These are phyloP conservation scores for Eupeodes corollae DNA, from an alignment of 1,140 invertebrate genomes.

Conservation along the genomic window DNA sequence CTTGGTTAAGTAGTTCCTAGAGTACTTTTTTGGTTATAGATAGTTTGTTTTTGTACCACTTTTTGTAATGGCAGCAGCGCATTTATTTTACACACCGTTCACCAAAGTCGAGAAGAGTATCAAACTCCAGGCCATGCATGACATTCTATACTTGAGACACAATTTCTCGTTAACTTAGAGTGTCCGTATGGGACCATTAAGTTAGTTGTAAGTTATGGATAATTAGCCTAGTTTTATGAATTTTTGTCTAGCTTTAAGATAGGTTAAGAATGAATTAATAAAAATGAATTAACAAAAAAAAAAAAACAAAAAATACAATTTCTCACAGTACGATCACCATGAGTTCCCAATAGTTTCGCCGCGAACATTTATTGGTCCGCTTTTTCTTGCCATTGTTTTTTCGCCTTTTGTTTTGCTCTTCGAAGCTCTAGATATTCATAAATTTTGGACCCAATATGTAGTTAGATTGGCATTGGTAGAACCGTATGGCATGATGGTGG, in stretches of 20 bases:
- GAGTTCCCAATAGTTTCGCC: slow-evolving; percentile 98
- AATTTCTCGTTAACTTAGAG: too few species aligned
- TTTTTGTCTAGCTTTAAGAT: too few species aligned
- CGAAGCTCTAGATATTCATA: slow-evolving; percentile 59
- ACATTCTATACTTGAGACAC: slow-evolving; percentile 78
- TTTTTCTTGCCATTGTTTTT: slow-evolving; percentile 71
- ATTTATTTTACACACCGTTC: slow-evolving; percentile 82
- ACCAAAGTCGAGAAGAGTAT: slow-evolving; percentile 99
- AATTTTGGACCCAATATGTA: slow-evolving; percentile 88
- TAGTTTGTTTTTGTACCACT: slow-evolving; percentile 20
- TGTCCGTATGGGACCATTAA: too few species aligned
- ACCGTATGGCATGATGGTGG: slow-evolving; percentile 65
- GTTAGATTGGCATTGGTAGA: slow-evolving; percentile 70
- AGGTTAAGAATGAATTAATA: slow-evolving; percentile 59
- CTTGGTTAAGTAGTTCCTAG: too few species aligned
- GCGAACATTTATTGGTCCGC: slow-evolving; percentile 86
- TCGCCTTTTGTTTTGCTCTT: slow-evolving; percentile 61
- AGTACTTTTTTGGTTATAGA: too few species aligned
- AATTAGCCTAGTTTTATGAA: too few species aligned
- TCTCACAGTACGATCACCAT: slow-evolving; percentile 95
- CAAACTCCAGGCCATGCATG: slow-evolving; percentile 95
- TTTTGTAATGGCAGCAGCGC: slow-evolving; percentile 54
- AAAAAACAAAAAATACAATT: too few species aligned
- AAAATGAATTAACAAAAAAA: too few species aligned
- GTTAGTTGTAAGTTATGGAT: too few species aligned